Percentiles rank a stretch among this genome's conserved stretches.
Evolutionary conservation across 2,113 vertebrate species (phyloP).

Genomic region (Alligator mississippiensis): DNA sequence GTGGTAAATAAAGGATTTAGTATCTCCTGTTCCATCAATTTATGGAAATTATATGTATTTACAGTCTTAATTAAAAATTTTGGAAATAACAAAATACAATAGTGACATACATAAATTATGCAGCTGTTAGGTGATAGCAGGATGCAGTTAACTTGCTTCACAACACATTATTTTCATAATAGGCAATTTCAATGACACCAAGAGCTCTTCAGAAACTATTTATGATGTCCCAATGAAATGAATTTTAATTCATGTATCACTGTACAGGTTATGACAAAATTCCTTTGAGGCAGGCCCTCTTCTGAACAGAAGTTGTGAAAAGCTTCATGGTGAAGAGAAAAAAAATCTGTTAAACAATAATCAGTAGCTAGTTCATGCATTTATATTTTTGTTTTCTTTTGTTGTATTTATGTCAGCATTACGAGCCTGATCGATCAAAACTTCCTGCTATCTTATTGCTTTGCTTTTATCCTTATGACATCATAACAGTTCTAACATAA

Average conservation of each 20-base stretch:
- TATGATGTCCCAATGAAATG: background rate
- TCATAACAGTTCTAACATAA: background rate
- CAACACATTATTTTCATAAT: background rate
- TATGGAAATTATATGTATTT: background rate
- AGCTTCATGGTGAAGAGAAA: background rate
- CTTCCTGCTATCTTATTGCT: conserved; percentile 8
- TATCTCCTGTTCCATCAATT: background rate
- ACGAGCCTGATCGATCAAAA: conserved; percentile 46
- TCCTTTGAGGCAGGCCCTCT: background rate
- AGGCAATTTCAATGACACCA: conserved; percentile 28
- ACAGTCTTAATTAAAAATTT: conserved; percentile 11
- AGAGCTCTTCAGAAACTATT: conserved; percentile 3
- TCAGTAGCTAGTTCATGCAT: background rate
- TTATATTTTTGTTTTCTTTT: conserved; percentile 31
- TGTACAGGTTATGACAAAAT: background rate
- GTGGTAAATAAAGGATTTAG: background rate
- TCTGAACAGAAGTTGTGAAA: background rate
- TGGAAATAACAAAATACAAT: background rate
- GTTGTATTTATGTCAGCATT: background rate
- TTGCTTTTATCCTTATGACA: conserved; percentile 11
- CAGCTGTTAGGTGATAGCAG: background rate
- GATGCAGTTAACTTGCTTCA: conserved; percentile 6
- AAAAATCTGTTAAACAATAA: background rate
- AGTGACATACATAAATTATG: background rate
- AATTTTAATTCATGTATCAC: background rate